Base-by-base conservation (phyloP, 2,113 vertebrate genomes). In the Tympanuchus pallidicinctus region DNA sequence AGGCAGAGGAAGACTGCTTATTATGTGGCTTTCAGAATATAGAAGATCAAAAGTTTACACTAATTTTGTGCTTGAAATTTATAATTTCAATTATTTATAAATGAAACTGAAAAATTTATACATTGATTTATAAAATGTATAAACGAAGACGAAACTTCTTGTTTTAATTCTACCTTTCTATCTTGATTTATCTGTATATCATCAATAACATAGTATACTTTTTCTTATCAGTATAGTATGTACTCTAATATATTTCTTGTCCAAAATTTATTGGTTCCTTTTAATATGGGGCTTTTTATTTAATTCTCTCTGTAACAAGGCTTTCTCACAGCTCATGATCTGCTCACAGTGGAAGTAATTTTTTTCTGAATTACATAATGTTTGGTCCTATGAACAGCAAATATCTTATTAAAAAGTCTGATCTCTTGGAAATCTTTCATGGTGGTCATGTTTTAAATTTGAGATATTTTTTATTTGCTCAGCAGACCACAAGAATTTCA, bases 371-470 rank as follows among this genome's bases (percentile, higher is more conserved):
- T 93, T 95, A 96, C 72, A 75, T 94, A 91, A 96, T 38, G n/a
- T 30, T 66, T 1, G 3, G 66, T 27, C 69, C 72, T 77, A 64
- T 19, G 72, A 86, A 86, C 79, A 90, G 89, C 71, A 94, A 77
- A 94, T 95, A 89, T 67, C 64, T 57, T 91, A 74, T 81, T 82
- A 65, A 86, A 69, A 64, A 81, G 47, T 71, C 82, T 65, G 88
- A 93, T 96, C 87, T 94, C 86, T 75, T 94, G 65, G 91, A 96
- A 94, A 13, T 20, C 47, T 94, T 87, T 93, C 90, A 65, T 81
- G 72, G 87, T 85, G 91, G 91, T 91, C 92, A 93, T 93, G 89
- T 94, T 95, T 96, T 92, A 96, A 92, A 95, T 94, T 93, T 95
- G 89, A 89, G 93, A 92, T 95, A 77, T 86, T 89, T 96, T 88